phyloP scores from a whole-genome alignment of 2,888 invertebrate species.

The Mactromeris polynyma region DNA sequence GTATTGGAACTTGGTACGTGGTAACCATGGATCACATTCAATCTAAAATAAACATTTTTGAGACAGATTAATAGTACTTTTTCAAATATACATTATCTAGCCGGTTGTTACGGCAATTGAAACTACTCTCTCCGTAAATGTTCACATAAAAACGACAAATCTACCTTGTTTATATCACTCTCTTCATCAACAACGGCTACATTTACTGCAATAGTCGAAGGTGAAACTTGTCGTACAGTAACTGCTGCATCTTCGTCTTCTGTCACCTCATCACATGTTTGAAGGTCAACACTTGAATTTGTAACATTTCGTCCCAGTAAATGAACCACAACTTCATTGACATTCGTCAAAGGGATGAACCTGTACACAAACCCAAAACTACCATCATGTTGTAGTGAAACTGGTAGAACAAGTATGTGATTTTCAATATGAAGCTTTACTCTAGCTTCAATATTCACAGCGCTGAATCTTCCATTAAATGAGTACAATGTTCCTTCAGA shows the following conservation, averaged over 20 bases:
- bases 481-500: not conserved
- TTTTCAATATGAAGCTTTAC: not conserved
- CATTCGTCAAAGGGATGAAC: slow-evolving; percentile 22
- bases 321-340: slow-evolving; percentile 23
- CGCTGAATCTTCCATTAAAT: not conserved
- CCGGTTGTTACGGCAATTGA: too few species aligned
- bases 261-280: not conserved
- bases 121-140: too few species aligned
- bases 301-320: not conserved
- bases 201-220: slow-evolving; percentile 36
- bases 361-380: slow-evolving; percentile 20
- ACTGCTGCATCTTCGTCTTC: slow-evolving; percentile 7
- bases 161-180: slow-evolving; percentile 53
- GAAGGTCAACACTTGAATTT: not conserved
- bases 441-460: not conserved
- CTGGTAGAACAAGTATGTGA: not conserved
- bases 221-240: slow-evolving; percentile 54
- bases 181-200: slow-evolving; percentile 53
- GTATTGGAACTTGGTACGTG: too few species aligned
- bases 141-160: too few species aligned
- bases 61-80: too few species aligned
- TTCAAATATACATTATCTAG: too few species aligned
- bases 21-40: too few species aligned
- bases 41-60: too few species aligned
- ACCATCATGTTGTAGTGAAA: not conserved